Percentiles rank a stretch among this genome's conserved stretches.
Conservation (phyloP, 2,113 vertebrate genomes). For the Leucopsar rothschildi region DNA sequence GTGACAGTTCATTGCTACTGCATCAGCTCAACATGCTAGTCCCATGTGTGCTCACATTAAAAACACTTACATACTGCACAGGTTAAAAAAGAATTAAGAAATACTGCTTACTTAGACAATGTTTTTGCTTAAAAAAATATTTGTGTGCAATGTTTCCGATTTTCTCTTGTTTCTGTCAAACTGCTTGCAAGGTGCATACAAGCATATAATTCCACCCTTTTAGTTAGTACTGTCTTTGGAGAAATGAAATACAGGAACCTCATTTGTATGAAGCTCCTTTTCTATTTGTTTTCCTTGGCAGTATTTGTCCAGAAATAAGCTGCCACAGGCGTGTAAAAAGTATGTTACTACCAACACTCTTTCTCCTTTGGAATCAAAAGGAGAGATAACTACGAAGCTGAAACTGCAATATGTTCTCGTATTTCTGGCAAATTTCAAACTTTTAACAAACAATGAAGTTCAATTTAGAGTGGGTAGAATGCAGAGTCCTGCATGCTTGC, state of each 20-base stretch:
- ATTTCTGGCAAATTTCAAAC: background rate
- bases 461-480: background rate
- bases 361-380: background rate
- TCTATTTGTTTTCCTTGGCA: background rate
- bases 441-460: background rate
- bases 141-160: background rate
- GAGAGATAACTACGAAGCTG: background rate
- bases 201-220: background rate
- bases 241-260: background rate
- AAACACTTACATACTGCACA: background rate
- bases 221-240: background rate
- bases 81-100: background rate
- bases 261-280: background rate
- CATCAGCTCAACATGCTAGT: background rate
- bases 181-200: background rate
- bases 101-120: background rate
- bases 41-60: background rate
- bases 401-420: fast-evolving
- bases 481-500: background rate
- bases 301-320: background rate
- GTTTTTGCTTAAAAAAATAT: background rate
- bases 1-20: constrained; percentile 26
- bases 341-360: background rate
- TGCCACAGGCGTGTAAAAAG: background rate
- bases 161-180: background rate